Base-by-base conservation (phyloP, 2,113 vertebrate species). In the Pteronura brasiliensis region DNA sequence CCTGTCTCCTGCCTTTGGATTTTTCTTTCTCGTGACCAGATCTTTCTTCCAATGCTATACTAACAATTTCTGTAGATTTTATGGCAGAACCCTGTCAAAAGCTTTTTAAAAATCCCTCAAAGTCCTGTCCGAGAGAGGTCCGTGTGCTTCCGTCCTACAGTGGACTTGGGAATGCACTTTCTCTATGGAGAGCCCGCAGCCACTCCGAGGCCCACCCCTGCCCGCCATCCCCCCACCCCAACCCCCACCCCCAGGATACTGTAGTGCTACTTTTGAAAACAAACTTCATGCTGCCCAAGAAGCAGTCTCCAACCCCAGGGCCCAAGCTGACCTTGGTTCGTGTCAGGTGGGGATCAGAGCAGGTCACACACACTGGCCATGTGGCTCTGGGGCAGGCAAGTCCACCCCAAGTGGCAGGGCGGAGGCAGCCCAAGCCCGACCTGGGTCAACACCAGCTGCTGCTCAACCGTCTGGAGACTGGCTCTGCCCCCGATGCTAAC, bases 221-320 rank as follows among this genome's bases (percentile, higher is more conserved):
- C 20, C 20, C 13, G 0, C 21, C 21, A 8, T 23, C 21, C 17
- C 49, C 52, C 17, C 52, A 55, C 7, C 1, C 39, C 6, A 9
- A 1, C 1, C 61, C 36, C 14, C 0, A 1, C 2, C 1, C 49
- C 29, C 31, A 2, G 5, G 29, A 55, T 10, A 39, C 3, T 8
- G 74, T 14, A 36, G 49, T 21, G 74, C 34, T 39, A 47, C 71
- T 82, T 57, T n/a, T 12, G 15, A 52, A 55, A 82, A 61, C 14
- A 18, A 91, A 18, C 7, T 7, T 34, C 20, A n/a, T 12, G 42
- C 80, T 47, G 36, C 29, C 39, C 2, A 15, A 74, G 61, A 12
- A 74, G 61, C 79, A 65, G 92, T 15, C 27, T 52, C 80, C 7
- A 6, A 12, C 27, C 29, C 36, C 52, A 4, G 63, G 57, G 44